Base-by-base conservation (phyloP, 2,797 vertebrate genomes). In the Pseudochromis fuscus region DNA sequence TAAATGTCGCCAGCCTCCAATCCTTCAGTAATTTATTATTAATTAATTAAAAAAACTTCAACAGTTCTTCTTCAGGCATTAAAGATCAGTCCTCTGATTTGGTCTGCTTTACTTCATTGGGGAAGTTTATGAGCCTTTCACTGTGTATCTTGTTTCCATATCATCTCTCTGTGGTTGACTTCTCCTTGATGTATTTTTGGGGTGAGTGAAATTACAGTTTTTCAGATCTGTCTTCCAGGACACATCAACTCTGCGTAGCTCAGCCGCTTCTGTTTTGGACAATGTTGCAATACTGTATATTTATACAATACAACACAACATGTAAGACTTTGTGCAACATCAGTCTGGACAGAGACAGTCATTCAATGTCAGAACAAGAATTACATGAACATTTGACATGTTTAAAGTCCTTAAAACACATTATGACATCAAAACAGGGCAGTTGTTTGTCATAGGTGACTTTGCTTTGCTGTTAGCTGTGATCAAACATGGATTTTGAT, bases 61-160 rank as follows among this genome's bases (percentile, higher is more conserved):
- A n/a, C n/a, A n/a, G n/a, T n/a, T 68, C 44, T 35, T 72, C 48
- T 33, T 53, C 44, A 52, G 60, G 18, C 46, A 15, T 60, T 72
- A 65, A 45, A 80, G 33, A 6, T 31, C 44, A n/a, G 16, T 7
- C 24, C 31, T 76, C 49, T 50, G 70, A 82, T 80, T 77, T 30
- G 21, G 53, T 72, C 45, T 15, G 38, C 38, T 40, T 40, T n/a
- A 15, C 28, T 68, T 68, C 57, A 50, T 60, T 12, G 7, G 37
- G 44, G 15, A 42, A 15, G 44, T 67, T 59, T 79, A 49, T 44
- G 40, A 76, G 59, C 56, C 72, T 61, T 72, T 82, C n/a, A 33
- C 27, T 46, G 65, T 24, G 46, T 38, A 52, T 48, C 33, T 68
- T 64, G 40, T 66, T 60, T 27, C 19, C n/a, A 24, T 63, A 51